Evolutionary conservation across 2,797 vertebrate genomes (phyloP).

Genomic region (Sylvilagus floridanus): DNA sequence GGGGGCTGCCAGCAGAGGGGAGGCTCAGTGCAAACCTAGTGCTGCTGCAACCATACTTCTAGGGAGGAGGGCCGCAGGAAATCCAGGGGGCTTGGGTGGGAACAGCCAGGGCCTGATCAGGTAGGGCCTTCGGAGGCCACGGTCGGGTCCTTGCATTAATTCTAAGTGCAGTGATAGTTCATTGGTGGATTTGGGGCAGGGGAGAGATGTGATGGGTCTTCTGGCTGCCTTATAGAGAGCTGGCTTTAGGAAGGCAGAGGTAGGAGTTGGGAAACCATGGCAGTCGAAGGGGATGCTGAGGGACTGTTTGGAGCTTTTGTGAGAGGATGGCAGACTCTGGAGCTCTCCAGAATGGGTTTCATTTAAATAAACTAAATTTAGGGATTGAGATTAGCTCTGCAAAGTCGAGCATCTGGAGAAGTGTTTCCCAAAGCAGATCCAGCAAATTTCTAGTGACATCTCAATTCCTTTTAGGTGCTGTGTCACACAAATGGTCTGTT

Average conservation of each 20-base stretch:
- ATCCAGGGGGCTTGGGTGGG: no score
- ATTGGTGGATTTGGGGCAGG: background rate
- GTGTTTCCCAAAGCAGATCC: constrained; percentile 61
- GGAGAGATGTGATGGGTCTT: background rate
- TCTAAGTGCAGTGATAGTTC: background rate
- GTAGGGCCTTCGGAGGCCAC: background rate
- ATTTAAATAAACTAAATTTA: constrained; percentile 68
- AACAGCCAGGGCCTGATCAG: background rate
- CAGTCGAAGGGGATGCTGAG: background rate
- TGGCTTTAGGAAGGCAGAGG: background rate
- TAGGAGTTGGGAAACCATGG: background rate
- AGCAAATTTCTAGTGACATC: constrained; percentile 33
- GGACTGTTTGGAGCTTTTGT: background rate
- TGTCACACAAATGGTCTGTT: constrained; percentile 20
- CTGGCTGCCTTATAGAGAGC: background rate
- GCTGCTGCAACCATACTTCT: background rate
- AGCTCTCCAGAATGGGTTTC: constrained; percentile 47
- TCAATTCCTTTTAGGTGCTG: constrained; percentile 57
- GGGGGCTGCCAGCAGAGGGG: background rate
- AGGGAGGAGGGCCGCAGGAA: background rate
- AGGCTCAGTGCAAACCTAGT: background rate
- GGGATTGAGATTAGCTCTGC: constrained; percentile 40
- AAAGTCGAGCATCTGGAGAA: constrained; percentile 68
- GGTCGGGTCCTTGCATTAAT: background rate
- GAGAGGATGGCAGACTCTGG: constrained; percentile 44